Percentiles rank a stretch among this genome's conserved stretches.
These are phyloP conservation scores for Drosophila sordidula DNA, from an alignment of 2,888 invertebrate genomes.

Conservation along the genomic window DNA sequence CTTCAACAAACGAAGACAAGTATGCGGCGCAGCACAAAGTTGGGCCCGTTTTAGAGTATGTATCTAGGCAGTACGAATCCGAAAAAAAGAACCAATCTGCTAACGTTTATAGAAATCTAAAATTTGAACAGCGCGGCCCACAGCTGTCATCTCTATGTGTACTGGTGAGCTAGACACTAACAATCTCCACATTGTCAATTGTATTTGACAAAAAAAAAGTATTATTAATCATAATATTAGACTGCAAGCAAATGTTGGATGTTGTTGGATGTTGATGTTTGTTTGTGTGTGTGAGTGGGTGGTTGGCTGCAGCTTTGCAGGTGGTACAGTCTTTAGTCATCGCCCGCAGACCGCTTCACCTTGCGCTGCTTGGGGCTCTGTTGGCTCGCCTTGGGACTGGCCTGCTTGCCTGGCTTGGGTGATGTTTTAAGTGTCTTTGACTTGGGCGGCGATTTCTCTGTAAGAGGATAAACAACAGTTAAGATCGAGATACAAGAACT, in stretches of 20 bases:
- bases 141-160: constrained; percentile 8
- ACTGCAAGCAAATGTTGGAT: constrained; percentile 40
- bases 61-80: constrained; percentile 23
- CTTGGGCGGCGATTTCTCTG: constrained; percentile 89
- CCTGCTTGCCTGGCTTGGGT: constrained; percentile 86
- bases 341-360: constrained; percentile 90
- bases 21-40: constrained; percentile 26
- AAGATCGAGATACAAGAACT: background rate
- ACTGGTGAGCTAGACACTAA: constrained; percentile 57
- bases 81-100: constrained; percentile 27
- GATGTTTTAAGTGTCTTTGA: constrained; percentile 87
- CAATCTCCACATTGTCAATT: constrained; percentile 60
- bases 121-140: constrained; percentile 14
- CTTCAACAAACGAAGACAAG: constrained; percentile 73
- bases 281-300: constrained; percentile 25
- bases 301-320: constrained; percentile 20
- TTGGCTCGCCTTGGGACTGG: constrained; percentile 88
- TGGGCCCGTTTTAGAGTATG: constrained; percentile 23
- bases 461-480: constrained; percentile 46
- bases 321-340: constrained; percentile 85
- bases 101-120: constrained; percentile 18
- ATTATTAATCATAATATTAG: constrained; percentile 49
- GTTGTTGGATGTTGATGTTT: constrained; percentile 28
- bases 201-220: constrained; percentile 42
- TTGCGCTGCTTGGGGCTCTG: constrained; percentile 91